Evolutionary conservation across 2,113 vertebrate genomes (phyloP), one percentile per base, ranked within the genome.

Genomic region (Clarias batrachus): DNA sequence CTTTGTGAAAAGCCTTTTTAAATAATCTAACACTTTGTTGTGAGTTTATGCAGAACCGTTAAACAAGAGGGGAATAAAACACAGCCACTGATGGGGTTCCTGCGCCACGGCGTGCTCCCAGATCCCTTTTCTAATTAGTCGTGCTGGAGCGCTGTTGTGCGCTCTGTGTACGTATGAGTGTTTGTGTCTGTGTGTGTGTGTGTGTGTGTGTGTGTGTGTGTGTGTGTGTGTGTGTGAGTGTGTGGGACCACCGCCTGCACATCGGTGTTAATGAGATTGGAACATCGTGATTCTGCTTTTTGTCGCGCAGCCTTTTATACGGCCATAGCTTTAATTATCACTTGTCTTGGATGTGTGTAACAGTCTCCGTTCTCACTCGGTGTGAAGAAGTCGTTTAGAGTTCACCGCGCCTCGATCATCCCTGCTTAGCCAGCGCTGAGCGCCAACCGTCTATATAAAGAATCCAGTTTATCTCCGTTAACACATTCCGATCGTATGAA

Each of bases 81-180:
- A 27, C n/a, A 57, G 65, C 80, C 79, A 57, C 77, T 52, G 86
- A 57, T 83, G 77, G 74, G 33, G 81, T 23, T 74, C 54, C 73
- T 76, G 68, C 19, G 52, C 81, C 23, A 84, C 74, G 79, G 74
- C 48, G 65, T 62, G 59, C 83, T 87, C 87, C 89, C 86, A 70
- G 62, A 70, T 86, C 87, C 89, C 91, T 73, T 71, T 63, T 87
- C 76, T 91, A 90, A 90, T 90, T 90, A 91, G 87, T 73, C 54
- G 82, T 65, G 81, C 66, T 76, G 71, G 85, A 85, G 82, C 52
- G 85, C 41, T 23, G 71, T 74, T 76, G 70, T 57, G 82, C 84
- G 70, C 68, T 48, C 48, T 48, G 48, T 48, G 48, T 48, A 48
- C 0, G 4, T 48, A 4, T 48, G 4, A 6, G 4, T 48, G 41